Evolutionary conservation across 2,797 vertebrate genomes (phyloP), one percentile per base, ranked within the genome.

Genomic region (Neosilurus mollespiculum): DNA sequence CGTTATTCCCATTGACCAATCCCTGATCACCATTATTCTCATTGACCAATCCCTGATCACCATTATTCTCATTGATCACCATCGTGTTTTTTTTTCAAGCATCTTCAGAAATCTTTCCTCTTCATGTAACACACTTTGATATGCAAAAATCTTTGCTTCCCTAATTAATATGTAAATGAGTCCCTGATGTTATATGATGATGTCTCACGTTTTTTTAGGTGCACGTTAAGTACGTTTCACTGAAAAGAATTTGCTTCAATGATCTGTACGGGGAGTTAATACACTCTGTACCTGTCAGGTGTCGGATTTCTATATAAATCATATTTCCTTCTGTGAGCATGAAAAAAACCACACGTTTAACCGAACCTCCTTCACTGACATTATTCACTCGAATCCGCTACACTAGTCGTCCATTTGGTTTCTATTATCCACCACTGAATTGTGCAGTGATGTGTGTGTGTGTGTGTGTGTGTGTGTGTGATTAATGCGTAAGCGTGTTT

Each of bases 101-200:
- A 16, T 56, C 54, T 56, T 12, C 54, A 56, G 54, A 11, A 56
- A 10, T 30, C 16, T 34, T 58, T 37, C 16, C 58, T 12, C 18
- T 34, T 22, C 73, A 59, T 20, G 53, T 4, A 22, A 22, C 26
- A 34, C 26, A 15, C 37, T n/a, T 4, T 24, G n/a, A 49, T 78
- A 78, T 77, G 75, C 75, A 77, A 49, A 77, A n/a, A 15, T 61
- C 37, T 34, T 5, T 6, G 22, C 15, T 8, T 8, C 22, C 20
- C 54, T 20, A 72, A 18, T 79, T 71, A 78, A 71, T 54, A 34
- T 79, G 65, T 14, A 61, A 56, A 76, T 67, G 2, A 58, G 66
- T 30, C 24, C 3, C 8, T 3, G 12, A 43, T 59, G 18, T 8
- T 22, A 58, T 3, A 7, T 14, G 54, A 30, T 37, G 73, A 58